A percentile compares a stretch with the other conserved stretches of the same genome.
These are phyloP conservation scores for rabbit (Oryctolagus cuniculus) DNA, from an alignment of 2,113 vertebrate species.

Conservation along the genomic window mOryCun1.1 NC_091441.1:17200501-17201000, in stretches of 20 bases:
- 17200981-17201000: background rate
- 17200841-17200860: background rate
- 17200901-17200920: background rate
- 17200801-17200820: background rate
- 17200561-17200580: background rate
- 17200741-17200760: background rate
- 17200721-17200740: background rate
- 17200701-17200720: background rate
- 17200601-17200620: background rate
- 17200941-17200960: background rate
- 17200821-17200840: background rate
- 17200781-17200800: background rate
- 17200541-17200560: background rate
- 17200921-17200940: background rate
- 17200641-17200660: background rate
- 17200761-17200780: background rate
- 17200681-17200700: background rate
- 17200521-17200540: background rate
- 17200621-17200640: background rate
- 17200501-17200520: background rate
- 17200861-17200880: background rate
- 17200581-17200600: background rate
- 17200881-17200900: background rate
- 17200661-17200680: background rate
- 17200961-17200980: conserved; percentile 28